These are phyloP conservation scores for Anguilla rostrata DNA, from an alignment of 2,113 vertebrate genomes.

Conservation along the genomic window DNA sequence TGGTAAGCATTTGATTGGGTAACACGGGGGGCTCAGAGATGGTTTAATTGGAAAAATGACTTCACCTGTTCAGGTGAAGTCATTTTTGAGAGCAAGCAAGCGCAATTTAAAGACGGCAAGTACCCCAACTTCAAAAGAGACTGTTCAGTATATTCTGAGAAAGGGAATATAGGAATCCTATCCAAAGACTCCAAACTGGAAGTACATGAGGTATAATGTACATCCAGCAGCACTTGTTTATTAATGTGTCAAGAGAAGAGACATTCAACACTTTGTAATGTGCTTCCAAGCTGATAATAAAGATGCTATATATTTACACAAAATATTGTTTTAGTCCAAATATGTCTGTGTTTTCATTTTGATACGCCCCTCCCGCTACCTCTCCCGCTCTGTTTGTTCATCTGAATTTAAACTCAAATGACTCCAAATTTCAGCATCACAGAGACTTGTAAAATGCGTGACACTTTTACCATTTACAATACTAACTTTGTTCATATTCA, in stretches of 20 bases:
- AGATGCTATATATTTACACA: background rate
- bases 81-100: background rate
- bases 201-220: background rate
- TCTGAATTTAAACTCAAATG: background rate
- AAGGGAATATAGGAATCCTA: background rate
- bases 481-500: too few relatives aligned
- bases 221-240: background rate
- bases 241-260: background rate
- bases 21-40: background rate
- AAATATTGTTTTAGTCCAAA: background rate
- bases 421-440: background rate
- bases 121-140: background rate
- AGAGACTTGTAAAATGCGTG: too few relatives aligned
- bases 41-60: background rate
- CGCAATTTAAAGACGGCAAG: background rate
- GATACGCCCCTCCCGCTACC: too few relatives aligned
- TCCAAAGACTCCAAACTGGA: constrained; percentile 7
- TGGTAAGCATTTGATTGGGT: background rate
- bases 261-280: background rate
- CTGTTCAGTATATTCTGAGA: background rate
- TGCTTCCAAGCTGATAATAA: background rate
- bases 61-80: background rate
- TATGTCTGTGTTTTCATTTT: background rate
- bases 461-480: too few relatives aligned
- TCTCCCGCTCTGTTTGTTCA: too few relatives aligned